Evolutionary conservation across 2,113 vertebrate species (phyloP), one percentile per base, ranked within the genome.

Genomic region (Chrysemys picta): DNA sequence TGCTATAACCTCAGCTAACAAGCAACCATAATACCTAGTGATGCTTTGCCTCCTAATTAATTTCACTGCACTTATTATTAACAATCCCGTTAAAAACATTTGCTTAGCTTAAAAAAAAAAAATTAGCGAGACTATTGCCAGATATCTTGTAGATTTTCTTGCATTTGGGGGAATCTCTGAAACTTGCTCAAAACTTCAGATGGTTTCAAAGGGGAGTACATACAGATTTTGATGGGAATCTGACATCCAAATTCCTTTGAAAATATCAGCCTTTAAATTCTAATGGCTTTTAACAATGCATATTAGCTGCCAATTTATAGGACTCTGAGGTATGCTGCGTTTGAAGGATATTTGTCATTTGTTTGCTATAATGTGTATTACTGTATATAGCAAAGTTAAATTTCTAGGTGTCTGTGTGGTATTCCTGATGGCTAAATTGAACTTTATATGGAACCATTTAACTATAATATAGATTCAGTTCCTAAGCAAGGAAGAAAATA

Each of bases 331-430:
- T 29, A 19, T 25, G 3, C 94, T 97, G 69, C 95, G 94, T 96
- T 97, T 96, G 97, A 97, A 89, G 94, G 82, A 93, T 93, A 89
- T 91, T 85, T 87, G 42, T 95, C 85, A 75, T 5, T 89, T 13
- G 80, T 16, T 8, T 72, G 1, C 45, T 72, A 22, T 94, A 94
- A 91, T 85, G 47, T 45, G 22, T 87, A 93, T 72, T 79, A 59
- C 84, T 94, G 27, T 65, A 10, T 89, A 78, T 89, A 22, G 7
- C 49, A 86, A 94, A 93, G 62, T 88, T 88, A 59, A 38, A 75
- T 81, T 1, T 83, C 52, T 82, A 80, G 96, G 93, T 85, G 27
- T 21, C 35, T 91, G 31, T 25, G 2, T 0, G 31, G 47, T 87
- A 1, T 79, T 90, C 49, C 91, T 31, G 35, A 17, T 91, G 91